A percentile compares a stretch with the other conserved stretches of the same genome.
phyloP scores from a whole-genome alignment of 2,797 vertebrate species.

The Helicolenus hilgendorfi region DNA sequence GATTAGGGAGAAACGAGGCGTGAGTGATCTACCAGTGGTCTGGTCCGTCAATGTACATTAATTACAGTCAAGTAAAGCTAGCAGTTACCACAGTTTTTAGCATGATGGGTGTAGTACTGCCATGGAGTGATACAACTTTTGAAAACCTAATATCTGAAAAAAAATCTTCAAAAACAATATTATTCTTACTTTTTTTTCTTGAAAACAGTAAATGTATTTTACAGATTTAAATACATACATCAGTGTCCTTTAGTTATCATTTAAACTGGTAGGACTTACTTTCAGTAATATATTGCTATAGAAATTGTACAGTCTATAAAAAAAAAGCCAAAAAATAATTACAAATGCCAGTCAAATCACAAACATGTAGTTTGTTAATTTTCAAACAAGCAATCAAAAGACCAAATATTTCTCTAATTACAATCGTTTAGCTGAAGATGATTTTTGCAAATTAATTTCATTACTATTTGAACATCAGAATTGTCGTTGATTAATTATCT shows the following conservation, averaged over 20 bases:
- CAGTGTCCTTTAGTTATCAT: neutral
- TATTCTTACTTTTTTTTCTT: neutral
- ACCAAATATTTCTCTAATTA: neutral
- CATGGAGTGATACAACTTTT: neutral
- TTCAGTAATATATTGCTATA: neutral
- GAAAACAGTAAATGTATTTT: neutral
- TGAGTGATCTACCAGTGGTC: conserved; percentile 45
- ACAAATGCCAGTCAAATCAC: neutral
- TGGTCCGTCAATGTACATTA: neutral
- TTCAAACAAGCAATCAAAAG: neutral
- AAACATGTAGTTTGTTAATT: neutral
- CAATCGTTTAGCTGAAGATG: too few relatives aligned
- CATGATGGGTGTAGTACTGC: neutral
- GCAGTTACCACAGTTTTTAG: neutral
- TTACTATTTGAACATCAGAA: neutral
- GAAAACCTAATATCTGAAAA: neutral
- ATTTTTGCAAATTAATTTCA: neutral
- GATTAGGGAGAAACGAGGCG: conserved; percentile 34
- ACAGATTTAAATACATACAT: neutral
- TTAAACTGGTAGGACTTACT: neutral
- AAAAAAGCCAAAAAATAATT: neutral
- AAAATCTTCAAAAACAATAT: neutral
- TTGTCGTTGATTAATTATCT: neutral
- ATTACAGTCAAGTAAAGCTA: neutral
- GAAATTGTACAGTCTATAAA: neutral